Evolutionary conservation across 2,113 vertebrate species (phyloP).

Genomic region (Columba livia): DNA sequence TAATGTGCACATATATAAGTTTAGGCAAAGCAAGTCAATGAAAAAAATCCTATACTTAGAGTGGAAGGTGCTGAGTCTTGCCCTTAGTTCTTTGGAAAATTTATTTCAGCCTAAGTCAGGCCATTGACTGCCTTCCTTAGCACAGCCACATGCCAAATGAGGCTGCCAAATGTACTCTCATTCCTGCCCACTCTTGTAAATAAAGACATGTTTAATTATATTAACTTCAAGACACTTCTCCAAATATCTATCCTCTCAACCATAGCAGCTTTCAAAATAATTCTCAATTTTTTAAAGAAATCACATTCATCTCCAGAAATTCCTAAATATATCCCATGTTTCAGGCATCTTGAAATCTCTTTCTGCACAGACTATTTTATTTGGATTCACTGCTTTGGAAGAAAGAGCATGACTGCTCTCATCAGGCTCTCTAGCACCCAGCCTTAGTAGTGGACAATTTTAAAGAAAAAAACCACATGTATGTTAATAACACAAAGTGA

Average conservation of each 20-base stretch:
- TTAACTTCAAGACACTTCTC: conserved; percentile 26
- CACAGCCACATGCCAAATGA: neutral
- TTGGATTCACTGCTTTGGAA: neutral
- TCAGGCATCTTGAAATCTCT: neutral
- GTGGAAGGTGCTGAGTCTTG: neutral
- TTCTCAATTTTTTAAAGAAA: neutral
- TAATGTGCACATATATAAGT: neutral
- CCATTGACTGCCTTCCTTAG: neutral
- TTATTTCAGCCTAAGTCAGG: neutral
- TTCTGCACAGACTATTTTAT: neutral
- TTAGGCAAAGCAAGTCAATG: neutral
- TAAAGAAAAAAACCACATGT: neutral
- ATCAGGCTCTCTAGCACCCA: neutral
- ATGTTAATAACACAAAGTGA: neutral
- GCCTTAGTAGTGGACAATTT: neutral
- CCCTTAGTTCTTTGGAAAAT: neutral
- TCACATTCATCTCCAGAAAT: neutral
- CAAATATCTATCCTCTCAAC: neutral
- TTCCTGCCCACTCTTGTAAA: neutral
- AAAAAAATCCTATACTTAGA: neutral
- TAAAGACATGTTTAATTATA: neutral
- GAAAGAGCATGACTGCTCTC: neutral
- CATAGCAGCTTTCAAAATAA: neutral
- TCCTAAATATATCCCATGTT: neutral
- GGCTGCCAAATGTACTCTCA: neutral